Evolutionary conservation across 2,113 vertebrate genomes (phyloP), one percentile per base, ranked within the genome.

Genomic region (Varanus salvator): DNA sequence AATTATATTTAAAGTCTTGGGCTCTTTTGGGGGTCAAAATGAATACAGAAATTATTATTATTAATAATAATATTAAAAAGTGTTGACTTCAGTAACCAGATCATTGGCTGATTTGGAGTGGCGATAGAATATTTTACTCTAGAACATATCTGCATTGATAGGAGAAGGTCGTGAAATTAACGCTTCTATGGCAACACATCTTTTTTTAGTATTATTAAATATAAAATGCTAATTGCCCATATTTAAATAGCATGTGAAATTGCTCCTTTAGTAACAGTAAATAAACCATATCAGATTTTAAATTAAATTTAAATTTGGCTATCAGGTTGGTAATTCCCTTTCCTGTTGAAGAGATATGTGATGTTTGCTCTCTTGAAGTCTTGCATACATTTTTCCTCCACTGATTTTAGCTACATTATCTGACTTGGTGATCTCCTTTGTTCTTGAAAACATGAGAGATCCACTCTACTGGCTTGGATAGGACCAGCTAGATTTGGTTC

Each of bases 121-220:
- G 52, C 0, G 0, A 84, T 75, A 89, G 52, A 88, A 64, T 19
- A n/a, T 7, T 77, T 93, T 93, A 93, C 86, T 86, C 81, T 80
- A n/a, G 90, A 93, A 94, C 92, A 89, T 38, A 95, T 92, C 31
- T 84, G 91, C 74, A 88, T 93, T 90, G 88, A 82, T 85, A 87
- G 88, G 86, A 93, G 92, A 76, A 90, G 92, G 88, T 74, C 89
- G 87, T 85, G 93, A 85, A 83, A 86, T 85, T 92, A 93, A 91
- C 93, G 94, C 95, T 96, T 90, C 94, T 64, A 95, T 96, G 94
- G 93, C 86, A 95, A 95, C 94, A 29, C 93, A 94, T 89, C 3
- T 88, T 80, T 90, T 68, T 60, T 60, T 60, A 60, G 12, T 60
- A 60, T 78, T 93, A 95, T 95, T 93, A 93, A 92, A 94, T 94